Base-by-base conservation (phyloP, 2,888 invertebrate genomes). In the Lissocephala sabroskyi region DNA sequence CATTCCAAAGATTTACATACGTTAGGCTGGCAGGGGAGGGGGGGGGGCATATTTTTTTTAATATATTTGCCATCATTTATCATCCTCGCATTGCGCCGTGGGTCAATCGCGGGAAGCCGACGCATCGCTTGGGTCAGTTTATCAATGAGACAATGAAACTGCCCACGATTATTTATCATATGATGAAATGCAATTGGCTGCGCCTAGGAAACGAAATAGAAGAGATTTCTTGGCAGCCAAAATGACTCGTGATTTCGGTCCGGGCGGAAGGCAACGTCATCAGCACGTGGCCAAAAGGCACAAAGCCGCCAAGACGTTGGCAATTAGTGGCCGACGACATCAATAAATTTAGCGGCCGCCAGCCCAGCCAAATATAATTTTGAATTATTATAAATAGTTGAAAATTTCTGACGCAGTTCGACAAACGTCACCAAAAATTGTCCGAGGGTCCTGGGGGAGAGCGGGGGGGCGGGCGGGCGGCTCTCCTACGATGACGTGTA, bases 191-290 rank as follows among this genome's bases (percentile, higher is more conserved):
- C 60, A 59, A 59, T 59, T 59, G 60, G 59, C 43, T 48, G 56
- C 56, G 49, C 56, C 56, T 59, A 39, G 10, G 23, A 23, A 23
- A 23, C 3, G 7, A 5, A 23, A 23, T 23, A 23, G 23, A 23
- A 23, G 7, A 23, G 23, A 5, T 3, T 23, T 5, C 7, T 23
- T 23, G 23, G 23, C 56, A 56, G 46, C 39, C 48, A 46, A 60
- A 62, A 62, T 65, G 68, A 67, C 68, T 68, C 50, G 73, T 64
- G 73, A 67, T 67, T 67, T 61, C 61, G 60, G 56, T 42, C 30
- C 39, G 50, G 19, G 41, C 40, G 16, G 26, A 18, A 17, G 37
- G 48, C 52, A 47, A 56, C 68, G 68, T 76, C 74, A 73, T 57
- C 40, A 57, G 73, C 73, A 68, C 73, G 76, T 67, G 76, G 65